Evolutionary conservation across 2,113 vertebrate species (phyloP).

Genomic region (Anoplopoma fimbria): DNA sequence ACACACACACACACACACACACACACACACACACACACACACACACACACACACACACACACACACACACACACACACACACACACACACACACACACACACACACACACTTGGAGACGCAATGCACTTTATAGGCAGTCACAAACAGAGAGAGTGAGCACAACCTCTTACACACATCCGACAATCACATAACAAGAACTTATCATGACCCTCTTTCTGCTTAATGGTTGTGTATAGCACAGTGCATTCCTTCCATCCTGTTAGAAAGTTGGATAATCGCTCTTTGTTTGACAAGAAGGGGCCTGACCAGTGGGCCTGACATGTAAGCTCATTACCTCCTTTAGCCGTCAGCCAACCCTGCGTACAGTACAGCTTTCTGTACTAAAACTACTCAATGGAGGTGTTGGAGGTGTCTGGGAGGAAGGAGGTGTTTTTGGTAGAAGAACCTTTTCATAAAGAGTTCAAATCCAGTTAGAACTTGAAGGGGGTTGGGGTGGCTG

Average conservation of each 20-base stretch:
- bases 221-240: conserved; percentile 15
- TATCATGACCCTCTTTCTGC: conserved; percentile 29
- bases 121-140: conserved; percentile 34
- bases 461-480: conserved; percentile 91
- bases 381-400: conserved; percentile 42
- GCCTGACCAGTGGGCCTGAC: conserved; percentile 85
- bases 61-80: conserved; percentile 36
- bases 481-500: conserved; percentile 77
- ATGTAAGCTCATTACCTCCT: conserved; percentile 90
- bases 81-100: conserved; percentile 34
- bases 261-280: conserved; percentile 88
- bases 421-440: not conserved
- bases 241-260: conserved; percentile 85
- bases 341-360: conserved; percentile 31
- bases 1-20: conserved; percentile 40
- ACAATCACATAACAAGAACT: conserved; percentile 58
- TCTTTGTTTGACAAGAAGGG: conserved; percentile 88
- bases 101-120: conserved; percentile 25
- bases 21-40: conserved; percentile 41
- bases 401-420: conserved; percentile 32
- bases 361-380: conserved; percentile 84
- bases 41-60: conserved; percentile 37
- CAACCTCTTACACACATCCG: conserved; percentile 52
- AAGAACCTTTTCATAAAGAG: conserved; percentile 76
- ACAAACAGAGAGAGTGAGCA: conserved; percentile 36